Evolutionary conservation across 1,140 invertebrate genomes (phyloP), one percentile per base, ranked within the genome.

Genomic region (Hylyphantes graminicola): DNA sequence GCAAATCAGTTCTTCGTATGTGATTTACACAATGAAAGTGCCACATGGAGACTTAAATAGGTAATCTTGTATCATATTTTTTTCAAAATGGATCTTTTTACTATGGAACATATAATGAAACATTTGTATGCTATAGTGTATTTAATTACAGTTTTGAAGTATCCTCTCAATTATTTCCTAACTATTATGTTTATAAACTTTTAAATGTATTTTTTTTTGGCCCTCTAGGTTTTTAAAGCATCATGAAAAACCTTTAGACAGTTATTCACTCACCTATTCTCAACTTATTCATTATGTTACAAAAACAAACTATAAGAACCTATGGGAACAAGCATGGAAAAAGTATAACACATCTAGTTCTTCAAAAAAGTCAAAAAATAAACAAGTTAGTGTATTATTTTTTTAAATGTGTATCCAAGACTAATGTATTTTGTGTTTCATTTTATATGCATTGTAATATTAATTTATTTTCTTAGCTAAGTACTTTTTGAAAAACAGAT

Each of bases 241-340:
- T 21, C 59, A 65, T 74, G 72, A 81, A 73, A 73, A 81, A 63
- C 59, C 61, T 65, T 53, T 70, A 65, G 19, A 57, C 19, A 8
- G 35, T 65, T 48, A 54, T 48, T 55, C 61, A 19, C 17, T 96
- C 17, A 93, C 93, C 21, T 95, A 94, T 88, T 92, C 93, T 10
- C 94, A 95, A 89, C 90, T 95, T 59, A 90, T 96, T 15, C 93
- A 94, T 87, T 95, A 95, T 91, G 93, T 96, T 78, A 92, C 93
- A 0, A 92, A 94, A 88, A 94, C 92, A 54, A 96, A 96, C 91
- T 94, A 94, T 88, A 93, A 93, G 87, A 95, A 94, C 89, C 90
- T 95, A 75, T 96, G 95, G 95, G 95, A 95, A 89, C 93, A 95
- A 87, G 93, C 93, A 8, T 95, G 94, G 87, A 95, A 94, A 87